These are phyloP conservation scores for Periophthalmodon schlosseri DNA, from an alignment of 2,113 vertebrate genomes.

Conservation along the genomic window DNA sequence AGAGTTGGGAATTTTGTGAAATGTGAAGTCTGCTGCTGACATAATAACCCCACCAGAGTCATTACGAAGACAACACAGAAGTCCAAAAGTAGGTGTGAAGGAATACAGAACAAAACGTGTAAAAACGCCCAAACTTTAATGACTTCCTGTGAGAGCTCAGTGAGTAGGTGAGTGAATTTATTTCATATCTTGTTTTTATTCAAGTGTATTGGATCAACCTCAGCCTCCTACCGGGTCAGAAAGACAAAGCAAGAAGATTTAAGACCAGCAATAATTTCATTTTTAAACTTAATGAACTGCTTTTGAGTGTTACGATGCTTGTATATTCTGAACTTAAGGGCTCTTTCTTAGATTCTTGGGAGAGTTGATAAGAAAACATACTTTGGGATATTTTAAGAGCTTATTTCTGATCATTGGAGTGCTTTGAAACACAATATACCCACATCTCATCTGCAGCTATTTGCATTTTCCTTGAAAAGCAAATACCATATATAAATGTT, in stretches of 20 bases:
- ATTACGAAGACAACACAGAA: slow-evolving; percentile 22
- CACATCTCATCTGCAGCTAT: too few relatives aligned
- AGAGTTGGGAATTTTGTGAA: not conserved
- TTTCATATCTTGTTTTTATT: not conserved
- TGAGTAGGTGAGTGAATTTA: not conserved
- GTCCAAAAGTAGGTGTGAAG: not conserved
- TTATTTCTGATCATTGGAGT: too few relatives aligned
- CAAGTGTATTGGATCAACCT: not conserved
- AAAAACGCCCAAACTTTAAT: not conserved
- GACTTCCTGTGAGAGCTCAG: not conserved
- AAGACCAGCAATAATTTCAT: not conserved
- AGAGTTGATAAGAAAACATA: too few relatives aligned
- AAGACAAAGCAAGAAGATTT: not conserved
- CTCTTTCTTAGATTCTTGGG: not conserved
- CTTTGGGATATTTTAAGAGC: not conserved
- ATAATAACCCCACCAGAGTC: slow-evolving; percentile 37
- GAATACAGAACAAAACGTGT: slow-evolving; percentile 8
- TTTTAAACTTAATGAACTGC: not conserved
- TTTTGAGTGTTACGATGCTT: not conserved
- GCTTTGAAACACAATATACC: too few relatives aligned
- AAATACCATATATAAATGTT: too few relatives aligned
- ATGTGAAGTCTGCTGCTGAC: not conserved
- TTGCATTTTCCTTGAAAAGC: too few relatives aligned
- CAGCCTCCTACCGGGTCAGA: not conserved
- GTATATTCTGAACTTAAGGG: not conserved